Conservation (phyloP, 2,888 invertebrate genomes). For the Cheilosia urbana region DNA sequence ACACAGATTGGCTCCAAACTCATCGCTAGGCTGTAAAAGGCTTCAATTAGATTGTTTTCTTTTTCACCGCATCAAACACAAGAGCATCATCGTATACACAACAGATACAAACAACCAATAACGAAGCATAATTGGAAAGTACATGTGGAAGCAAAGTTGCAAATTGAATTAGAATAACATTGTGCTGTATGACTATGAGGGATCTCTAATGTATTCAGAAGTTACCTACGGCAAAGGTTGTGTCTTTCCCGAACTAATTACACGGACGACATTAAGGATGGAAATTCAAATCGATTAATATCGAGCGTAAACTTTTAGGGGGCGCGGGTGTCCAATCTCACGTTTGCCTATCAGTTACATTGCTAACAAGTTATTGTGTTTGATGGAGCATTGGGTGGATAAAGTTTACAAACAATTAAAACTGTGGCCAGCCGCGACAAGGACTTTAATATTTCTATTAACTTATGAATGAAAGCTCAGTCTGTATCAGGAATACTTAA, state of each 20-base stretch:
- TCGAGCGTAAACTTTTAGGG: background rate
- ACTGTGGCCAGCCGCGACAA: too few relatives aligned
- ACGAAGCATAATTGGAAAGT: slow-evolving; percentile 69
- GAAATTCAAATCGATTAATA: slow-evolving; percentile 27
- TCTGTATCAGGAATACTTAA: too few relatives aligned
- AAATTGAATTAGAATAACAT: slow-evolving; percentile 66
- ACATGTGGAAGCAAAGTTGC: slow-evolving; percentile 64
- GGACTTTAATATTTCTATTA: too few relatives aligned
- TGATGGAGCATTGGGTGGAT: background rate
- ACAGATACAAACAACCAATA: slow-evolving; percentile 59
- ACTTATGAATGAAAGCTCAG: too few relatives aligned
- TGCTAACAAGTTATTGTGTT: too few relatives aligned
- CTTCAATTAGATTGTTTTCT: slow-evolving; percentile 31
- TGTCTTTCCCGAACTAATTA: slow-evolving; percentile 21
- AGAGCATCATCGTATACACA: slow-evolving; percentile 34
- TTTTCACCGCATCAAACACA: slow-evolving; percentile 31
- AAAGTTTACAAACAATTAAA: background rate
- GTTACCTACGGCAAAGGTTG: slow-evolving; percentile 4
- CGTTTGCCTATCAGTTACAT: too few relatives aligned
- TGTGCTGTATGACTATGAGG: slow-evolving; percentile 32
- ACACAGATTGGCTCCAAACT: slow-evolving; percentile 4
- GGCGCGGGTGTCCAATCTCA: too few relatives aligned
- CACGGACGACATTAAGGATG: background rate
- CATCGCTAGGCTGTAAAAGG: slow-evolving; percentile 26
- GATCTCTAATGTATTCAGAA: slow-evolving; percentile 22